phyloP scores from a whole-genome alignment of 2,888 invertebrate species.

The Timandra comae region DNA sequence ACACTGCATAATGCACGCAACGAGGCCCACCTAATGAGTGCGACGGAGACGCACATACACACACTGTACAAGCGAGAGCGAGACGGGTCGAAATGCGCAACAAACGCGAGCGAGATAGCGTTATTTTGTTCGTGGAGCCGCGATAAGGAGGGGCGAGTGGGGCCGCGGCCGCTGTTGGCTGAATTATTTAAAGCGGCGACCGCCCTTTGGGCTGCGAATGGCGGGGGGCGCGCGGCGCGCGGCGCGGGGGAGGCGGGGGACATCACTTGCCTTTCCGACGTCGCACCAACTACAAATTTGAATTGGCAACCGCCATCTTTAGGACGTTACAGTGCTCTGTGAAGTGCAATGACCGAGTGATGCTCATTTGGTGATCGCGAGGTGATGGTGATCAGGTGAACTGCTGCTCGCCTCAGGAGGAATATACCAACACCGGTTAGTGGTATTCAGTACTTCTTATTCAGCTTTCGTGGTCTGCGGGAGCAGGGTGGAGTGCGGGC shows the following conservation, averaged over 20 bases:
- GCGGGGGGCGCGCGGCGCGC: conserved; percentile 23
- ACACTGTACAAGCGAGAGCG: conserved; percentile 10
- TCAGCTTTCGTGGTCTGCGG: too few species aligned
- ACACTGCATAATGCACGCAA: conserved; percentile 65
- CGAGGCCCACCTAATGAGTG: conserved; percentile 57
- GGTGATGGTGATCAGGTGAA: conserved; percentile 10
- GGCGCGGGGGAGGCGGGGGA: conserved; percentile 20
- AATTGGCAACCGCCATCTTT: conserved; percentile 45
- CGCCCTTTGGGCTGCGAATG: conserved; percentile 65
- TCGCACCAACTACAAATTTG: conserved; percentile 51
- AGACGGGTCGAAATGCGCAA: conserved; percentile 52
- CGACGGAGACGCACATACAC: conserved; percentile 30
- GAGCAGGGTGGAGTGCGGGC: too few species aligned
- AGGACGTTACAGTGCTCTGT: conserved; percentile 31
- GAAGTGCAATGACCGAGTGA: conserved; percentile 42
- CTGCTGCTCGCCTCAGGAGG: too few species aligned
- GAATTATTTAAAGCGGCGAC: conserved; percentile 65
- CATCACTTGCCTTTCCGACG: conserved; percentile 49
- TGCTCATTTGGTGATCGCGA: conserved; percentile 36
- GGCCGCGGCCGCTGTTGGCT: conserved; percentile 47
- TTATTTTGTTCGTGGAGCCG: conserved; percentile 18
- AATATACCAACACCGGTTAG: neutral
- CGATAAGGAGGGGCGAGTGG: conserved; percentile 17
- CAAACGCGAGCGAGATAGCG: conserved; percentile 22
- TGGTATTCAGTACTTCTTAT: neutral